Conservation (phyloP, 2,888 invertebrate species). For the Pherbina coryleti region DNA sequence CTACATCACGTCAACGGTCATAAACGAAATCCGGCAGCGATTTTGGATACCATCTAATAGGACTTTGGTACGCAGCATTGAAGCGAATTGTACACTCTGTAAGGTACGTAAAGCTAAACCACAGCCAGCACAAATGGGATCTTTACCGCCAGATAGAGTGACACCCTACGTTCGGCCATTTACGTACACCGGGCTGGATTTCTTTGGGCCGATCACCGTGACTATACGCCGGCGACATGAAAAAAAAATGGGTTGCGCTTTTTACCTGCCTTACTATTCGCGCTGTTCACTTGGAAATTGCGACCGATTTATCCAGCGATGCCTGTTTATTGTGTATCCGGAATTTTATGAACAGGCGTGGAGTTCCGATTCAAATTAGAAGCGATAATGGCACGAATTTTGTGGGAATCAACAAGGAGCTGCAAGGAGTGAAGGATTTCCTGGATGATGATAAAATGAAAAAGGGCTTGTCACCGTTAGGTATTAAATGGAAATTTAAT, state of each 20-base stretch:
- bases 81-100: constrained; percentile 32
- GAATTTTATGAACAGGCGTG: constrained; percentile 12
- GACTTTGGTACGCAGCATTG: not conserved
- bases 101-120: constrained; percentile 28
- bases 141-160: constrained; percentile 24
- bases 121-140: constrained; percentile 44
- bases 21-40: constrained; percentile 12
- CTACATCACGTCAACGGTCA: constrained; percentile 22
- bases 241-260: constrained; percentile 38
- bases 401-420: constrained; percentile 20
- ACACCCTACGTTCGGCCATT: constrained; percentile 41
- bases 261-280: constrained; percentile 28
- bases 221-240: constrained; percentile 25
- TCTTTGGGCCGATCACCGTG: constrained; percentile 38
- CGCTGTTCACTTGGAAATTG: constrained; percentile 33
- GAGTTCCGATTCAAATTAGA: constrained; percentile 21
- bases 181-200: constrained; percentile 46
- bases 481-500: too few relatives aligned
- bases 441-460: too few relatives aligned
- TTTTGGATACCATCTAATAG: not conserved
- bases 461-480: too few relatives aligned
- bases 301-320: constrained; percentile 3
- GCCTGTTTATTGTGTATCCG: constrained; percentile 2
- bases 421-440: not conserved
- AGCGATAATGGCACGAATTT: constrained; percentile 33